Evolutionary conservation across 2,113 vertebrate genomes (phyloP), one percentile per base, ranked within the genome.

Genomic region (Aptenodytes forsteri): DNA sequence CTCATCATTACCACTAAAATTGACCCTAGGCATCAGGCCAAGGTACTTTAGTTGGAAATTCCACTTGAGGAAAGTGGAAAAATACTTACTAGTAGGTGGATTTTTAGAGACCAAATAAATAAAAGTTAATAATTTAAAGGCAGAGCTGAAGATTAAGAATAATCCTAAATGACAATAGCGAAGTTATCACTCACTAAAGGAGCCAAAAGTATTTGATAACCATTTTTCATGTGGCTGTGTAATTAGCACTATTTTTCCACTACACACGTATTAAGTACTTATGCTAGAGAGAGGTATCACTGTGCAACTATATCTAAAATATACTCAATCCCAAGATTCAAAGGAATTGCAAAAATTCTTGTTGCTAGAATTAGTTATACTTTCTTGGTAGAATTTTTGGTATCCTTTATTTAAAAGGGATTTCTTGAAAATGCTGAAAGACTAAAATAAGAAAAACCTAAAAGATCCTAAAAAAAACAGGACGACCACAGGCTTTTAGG

Each of bases 401-500:
- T 54, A 65, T 40, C 17, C 17, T 80, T 18, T 49, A 73, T 80
- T 94, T 73, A 52, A 85, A 91, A 73, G 20, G 0, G 26, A 44
- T 91, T 88, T 89, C 29, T 67, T 88, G 93, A 97, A 97, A 97
- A 93, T 77, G 75, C 67, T 91, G 6, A 83, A 66, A 89, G 96
- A 97, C 49, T 96, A 89, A 97, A 95, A 50, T 11, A 77, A 92
- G 91, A 80, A 97, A 95, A 95, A 82, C 5, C 23, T 50, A 27
- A 64, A 88, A 58, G 17, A 58, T 55, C 32, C 36, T 83, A 30
- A 87, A 90, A 95, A 92, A 65, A 2, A 3, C 7, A 97, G 97
- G 95, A 98, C 94, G 97, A 96, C 92, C 92, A 92, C 92, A 97
- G 95, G 96, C 97, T 97, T 98, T 97, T 96, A 98, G 98, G 98